Conservation (phyloP, 2,797 vertebrate species). For the Melanotaenia nigrans region DNA sequence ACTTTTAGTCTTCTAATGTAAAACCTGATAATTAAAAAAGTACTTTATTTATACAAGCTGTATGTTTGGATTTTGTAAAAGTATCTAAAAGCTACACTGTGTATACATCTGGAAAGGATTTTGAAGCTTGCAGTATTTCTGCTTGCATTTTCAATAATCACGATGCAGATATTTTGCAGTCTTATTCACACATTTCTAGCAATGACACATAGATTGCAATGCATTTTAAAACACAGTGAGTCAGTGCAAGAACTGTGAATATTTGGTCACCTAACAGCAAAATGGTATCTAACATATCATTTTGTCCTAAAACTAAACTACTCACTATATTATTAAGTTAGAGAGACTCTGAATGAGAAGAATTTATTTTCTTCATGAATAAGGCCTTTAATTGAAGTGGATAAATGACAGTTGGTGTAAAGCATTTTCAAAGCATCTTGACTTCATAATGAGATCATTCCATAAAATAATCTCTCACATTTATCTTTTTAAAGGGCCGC, state of each 20-base stretch:
- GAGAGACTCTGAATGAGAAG: slow-evolving; percentile 8
- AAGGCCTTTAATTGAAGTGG: slow-evolving; percentile 25
- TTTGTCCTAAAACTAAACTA: slow-evolving; percentile 10
- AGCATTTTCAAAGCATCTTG: slow-evolving; percentile 26
- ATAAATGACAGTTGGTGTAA: slow-evolving; percentile 25
- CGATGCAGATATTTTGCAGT: slow-evolving; percentile 21
- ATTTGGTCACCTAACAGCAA: slow-evolving; percentile 8
- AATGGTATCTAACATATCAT: background rate
- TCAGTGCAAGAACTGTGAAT: slow-evolving; percentile 18
- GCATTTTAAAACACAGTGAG: slow-evolving; percentile 38
- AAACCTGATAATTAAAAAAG: background rate
- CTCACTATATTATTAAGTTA: background rate
- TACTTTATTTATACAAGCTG: background rate
- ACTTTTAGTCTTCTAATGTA: background rate
- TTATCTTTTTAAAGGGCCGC: slow-evolving; percentile 13
- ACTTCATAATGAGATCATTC: slow-evolving; percentile 16
- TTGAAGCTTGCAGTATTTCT: background rate
- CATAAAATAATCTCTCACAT: slow-evolving; percentile 5
- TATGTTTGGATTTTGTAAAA: slow-evolving; percentile 8
- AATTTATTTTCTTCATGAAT: slow-evolving; percentile 30
- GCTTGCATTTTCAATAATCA: slow-evolving; percentile 17
- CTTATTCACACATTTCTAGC: slow-evolving; percentile 32
- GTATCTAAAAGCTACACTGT: background rate
- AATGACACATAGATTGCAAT: slow-evolving; percentile 37
- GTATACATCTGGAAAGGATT: background rate